These are phyloP conservation scores for Amaurobius ferox DNA, from an alignment of 2,888 invertebrate species.

Conservation along the genomic window DNA sequence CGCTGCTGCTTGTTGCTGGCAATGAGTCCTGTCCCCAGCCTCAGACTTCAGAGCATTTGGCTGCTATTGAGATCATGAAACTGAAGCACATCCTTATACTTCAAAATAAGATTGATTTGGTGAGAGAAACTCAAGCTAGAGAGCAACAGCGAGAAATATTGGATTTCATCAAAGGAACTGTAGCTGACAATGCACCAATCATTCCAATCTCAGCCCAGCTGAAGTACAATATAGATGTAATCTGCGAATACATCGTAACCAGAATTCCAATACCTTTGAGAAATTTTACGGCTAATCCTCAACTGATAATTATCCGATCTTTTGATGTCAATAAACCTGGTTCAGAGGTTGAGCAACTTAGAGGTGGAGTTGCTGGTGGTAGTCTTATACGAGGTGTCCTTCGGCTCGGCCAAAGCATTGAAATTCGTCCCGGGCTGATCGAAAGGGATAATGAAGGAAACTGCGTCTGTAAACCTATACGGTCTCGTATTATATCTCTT, in stretches of 20 bases:
- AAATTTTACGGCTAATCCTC: constrained; percentile 95
- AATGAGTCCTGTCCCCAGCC: constrained; percentile 99
- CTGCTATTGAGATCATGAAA: constrained; percentile 99
- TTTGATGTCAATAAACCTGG: constrained; percentile 97
- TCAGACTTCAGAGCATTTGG: constrained; percentile 99
- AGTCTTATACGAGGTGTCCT: constrained; percentile 94
- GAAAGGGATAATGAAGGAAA: constrained; percentile 97
- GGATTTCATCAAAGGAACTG: constrained; percentile 96
- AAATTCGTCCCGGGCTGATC: constrained; percentile 97
- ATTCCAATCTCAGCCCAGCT: constrained; percentile 99
- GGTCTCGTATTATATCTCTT: constrained; percentile 96
- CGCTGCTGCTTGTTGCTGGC: constrained; percentile 86
- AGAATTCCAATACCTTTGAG: constrained; percentile 97
- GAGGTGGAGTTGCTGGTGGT: constrained; percentile 99
- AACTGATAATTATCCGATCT: constrained; percentile 83
- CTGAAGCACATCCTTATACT: constrained; percentile 97
- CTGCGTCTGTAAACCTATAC: constrained; percentile 95
- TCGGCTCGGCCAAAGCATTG: constrained; percentile 97
- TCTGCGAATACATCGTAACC: constrained; percentile 98
- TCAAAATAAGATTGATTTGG: constrained; percentile 99
- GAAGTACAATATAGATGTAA: constrained; percentile 98
- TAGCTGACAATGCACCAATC: constrained; percentile 98
- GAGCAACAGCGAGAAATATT: constrained; percentile 98
- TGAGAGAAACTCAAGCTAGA: constrained; percentile 98
- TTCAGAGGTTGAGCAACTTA: constrained; percentile 97